Percentiles rank a stretch among this genome's conserved stretches.
phyloP scores from a whole-genome alignment of 1,140 invertebrate species.

The Stratiolaelaps scimitus region DNA sequence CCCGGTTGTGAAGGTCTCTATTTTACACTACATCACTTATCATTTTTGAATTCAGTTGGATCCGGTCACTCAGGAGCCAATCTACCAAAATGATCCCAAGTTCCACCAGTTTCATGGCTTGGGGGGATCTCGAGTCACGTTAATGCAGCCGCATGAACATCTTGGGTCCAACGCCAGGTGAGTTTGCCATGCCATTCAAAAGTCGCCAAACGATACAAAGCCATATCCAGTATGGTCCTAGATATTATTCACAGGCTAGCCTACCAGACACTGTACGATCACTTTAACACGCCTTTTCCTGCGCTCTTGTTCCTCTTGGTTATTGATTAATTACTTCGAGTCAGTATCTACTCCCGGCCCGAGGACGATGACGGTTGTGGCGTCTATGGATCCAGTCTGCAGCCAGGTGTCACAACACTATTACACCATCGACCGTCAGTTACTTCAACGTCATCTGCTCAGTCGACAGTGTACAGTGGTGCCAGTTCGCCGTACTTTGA shows the following conservation, averaged over 20 bases:
- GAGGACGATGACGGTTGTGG: not conserved
- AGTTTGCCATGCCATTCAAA: not conserved
- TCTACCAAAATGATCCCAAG: slow-evolving; percentile 24
- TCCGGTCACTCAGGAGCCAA: slow-evolving; percentile 23
- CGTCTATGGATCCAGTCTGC: not conserved
- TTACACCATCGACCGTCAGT: slow-evolving; percentile 25
- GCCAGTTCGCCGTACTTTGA: too few species aligned
- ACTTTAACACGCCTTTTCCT: too few species aligned
- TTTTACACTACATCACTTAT: too few species aligned
- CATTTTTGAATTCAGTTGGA: slow-evolving; percentile 1
- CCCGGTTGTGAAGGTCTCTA: too few species aligned
- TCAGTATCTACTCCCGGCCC: slow-evolving; percentile 7
- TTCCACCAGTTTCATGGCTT: slow-evolving; percentile 18
- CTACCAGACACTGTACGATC: too few species aligned
- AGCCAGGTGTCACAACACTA: slow-evolving; percentile 9
- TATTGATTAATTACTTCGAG: not conserved
- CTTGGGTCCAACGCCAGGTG: slow-evolving; percentile 12
- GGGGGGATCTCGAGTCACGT: slow-evolving; percentile 17
- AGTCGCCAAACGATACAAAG: not conserved
- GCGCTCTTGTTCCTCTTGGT: not conserved
- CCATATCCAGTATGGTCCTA: too few species aligned
- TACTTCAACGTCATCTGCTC: not conserved
- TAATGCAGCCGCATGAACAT: slow-evolving; percentile 9
- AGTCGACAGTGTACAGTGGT: too few species aligned
- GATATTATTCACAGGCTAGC: too few species aligned